phyloP scores from a whole-genome alignment of 2,113 vertebrate species.

The Vidua chalybeata region DNA sequence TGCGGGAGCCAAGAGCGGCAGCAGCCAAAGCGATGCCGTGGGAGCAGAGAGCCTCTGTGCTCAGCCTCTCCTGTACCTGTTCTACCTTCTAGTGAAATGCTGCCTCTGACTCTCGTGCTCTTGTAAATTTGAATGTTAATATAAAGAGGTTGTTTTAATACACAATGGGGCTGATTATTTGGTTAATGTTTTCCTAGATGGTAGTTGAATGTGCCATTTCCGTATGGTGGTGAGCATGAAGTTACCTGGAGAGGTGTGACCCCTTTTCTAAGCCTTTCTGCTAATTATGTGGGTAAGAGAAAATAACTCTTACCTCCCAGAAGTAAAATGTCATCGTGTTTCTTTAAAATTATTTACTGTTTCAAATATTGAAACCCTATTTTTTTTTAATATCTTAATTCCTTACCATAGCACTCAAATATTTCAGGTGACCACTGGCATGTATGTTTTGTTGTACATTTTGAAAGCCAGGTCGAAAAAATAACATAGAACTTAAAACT shows the following conservation, averaged over 20 bases:
- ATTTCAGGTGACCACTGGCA: neutral
- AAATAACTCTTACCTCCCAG: neutral
- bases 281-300: neutral
- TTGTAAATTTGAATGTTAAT: neutral
- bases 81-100: neutral
- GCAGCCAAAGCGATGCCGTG: fast-evolving
- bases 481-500: neutral
- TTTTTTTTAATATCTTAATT: neutral
- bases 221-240: neutral
- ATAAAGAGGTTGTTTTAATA: neutral
- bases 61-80: fast-evolving
- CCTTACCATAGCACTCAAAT: neutral
- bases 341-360: neutral
- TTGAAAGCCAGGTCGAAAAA: neutral
- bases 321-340: neutral
- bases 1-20: neutral
- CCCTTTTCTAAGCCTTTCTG: neutral
- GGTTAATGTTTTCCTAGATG: neutral
- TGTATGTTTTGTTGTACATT: neutral
- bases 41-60: neutral
- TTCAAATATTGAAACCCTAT: neutral
- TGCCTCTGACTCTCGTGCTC: neutral
- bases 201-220: neutral
- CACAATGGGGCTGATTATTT: neutral
- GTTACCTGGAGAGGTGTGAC: neutral